A percentile compares a stretch with the other conserved stretches of the same genome.
Conservation (phyloP, 2,888 invertebrate species). For the Gonocerus acuteangulatus region DNA sequence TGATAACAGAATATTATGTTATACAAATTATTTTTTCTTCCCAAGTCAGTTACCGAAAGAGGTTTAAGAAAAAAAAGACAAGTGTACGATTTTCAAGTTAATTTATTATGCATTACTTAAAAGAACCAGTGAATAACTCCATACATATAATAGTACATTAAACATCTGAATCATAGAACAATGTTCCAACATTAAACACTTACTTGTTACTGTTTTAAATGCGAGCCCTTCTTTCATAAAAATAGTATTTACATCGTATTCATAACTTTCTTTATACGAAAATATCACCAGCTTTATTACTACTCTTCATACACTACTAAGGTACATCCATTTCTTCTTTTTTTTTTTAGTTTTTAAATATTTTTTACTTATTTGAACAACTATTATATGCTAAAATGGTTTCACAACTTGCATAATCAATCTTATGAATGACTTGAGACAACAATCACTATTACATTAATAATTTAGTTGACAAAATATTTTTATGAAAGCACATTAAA, state of each 20-base stretch:
- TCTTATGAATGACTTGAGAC: slow-evolving; percentile 19
- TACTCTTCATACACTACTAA: slow-evolving; percentile 35
- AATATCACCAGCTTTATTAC: slow-evolving; percentile 35
- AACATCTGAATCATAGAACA: slow-evolving; percentile 35
- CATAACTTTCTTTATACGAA: slow-evolving; percentile 31
- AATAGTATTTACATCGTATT: slow-evolving; percentile 35
- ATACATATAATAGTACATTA: slow-evolving; percentile 35
- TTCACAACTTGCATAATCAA: slow-evolving; percentile 16
- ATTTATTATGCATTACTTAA: slow-evolving; percentile 37
- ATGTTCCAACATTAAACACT: slow-evolving; percentile 32
- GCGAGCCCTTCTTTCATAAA: slow-evolving; percentile 35
- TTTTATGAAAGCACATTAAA: slow-evolving; percentile 25
- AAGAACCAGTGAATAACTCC: slow-evolving; percentile 36
- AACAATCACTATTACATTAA: slow-evolving; percentile 11
- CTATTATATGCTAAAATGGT: slow-evolving; percentile 11
- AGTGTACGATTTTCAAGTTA: slow-evolving; percentile 32
- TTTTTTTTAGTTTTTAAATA: not conserved
- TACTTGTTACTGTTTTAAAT: slow-evolving; percentile 31
- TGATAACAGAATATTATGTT: too few species aligned
- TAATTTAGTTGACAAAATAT: slow-evolving; percentile 18
- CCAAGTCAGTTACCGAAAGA: too few species aligned
- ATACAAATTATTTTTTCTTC: too few species aligned
- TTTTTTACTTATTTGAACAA: not conserved
- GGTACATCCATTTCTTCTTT: slow-evolving; percentile 34
- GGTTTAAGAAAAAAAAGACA: not conserved